Percentiles rank a stretch among this genome's conserved stretches.
phyloP scores from a whole-genome alignment of 2,888 invertebrate genomes.

The Leptura quadrifasciata region DNA sequence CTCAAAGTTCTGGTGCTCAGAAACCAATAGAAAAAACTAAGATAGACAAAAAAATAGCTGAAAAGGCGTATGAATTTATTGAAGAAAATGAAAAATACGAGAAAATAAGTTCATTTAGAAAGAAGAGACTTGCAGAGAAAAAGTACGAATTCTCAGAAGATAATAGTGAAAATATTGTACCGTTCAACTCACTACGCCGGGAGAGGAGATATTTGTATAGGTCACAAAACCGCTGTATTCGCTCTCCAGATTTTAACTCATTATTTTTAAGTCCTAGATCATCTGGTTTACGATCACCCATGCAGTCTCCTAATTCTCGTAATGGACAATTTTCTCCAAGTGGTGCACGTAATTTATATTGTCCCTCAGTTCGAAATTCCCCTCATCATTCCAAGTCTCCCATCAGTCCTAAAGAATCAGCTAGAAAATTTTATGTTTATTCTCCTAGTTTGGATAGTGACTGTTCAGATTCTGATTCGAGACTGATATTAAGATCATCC shows the following conservation, averaged over 20 bases:
- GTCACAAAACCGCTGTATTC: slow-evolving; percentile 66
- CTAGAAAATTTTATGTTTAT: slow-evolving; percentile 72
- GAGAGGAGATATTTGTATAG: slow-evolving; percentile 70
- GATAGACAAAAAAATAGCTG: slow-evolving; percentile 77
- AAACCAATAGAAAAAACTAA: slow-evolving; percentile 66
- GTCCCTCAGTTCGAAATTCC: slow-evolving; percentile 69
- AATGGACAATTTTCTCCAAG: slow-evolving; percentile 71
- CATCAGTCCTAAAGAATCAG: slow-evolving; percentile 69
- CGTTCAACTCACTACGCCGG: slow-evolving; percentile 78
- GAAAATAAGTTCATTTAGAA: slow-evolving; percentile 90
- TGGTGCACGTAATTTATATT: slow-evolving; percentile 67
- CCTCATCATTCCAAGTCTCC: slow-evolving; percentile 72
- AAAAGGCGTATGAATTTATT: slow-evolving; percentile 89
- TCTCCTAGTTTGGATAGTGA: slow-evolving; percentile 73
- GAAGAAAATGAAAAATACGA: slow-evolving; percentile 90
- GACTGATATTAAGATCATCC: slow-evolving; percentile 68
- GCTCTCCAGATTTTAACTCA: slow-evolving; percentile 70
- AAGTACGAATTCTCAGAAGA: slow-evolving; percentile 94
- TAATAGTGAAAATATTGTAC: slow-evolving; percentile 80
- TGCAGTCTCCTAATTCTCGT: slow-evolving; percentile 72
- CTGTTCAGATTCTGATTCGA: slow-evolving; percentile 72
- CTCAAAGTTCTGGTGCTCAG: slow-evolving; percentile 66
- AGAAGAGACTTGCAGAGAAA: slow-evolving; percentile 90
- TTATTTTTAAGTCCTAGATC: slow-evolving; percentile 71
- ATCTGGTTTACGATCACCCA: slow-evolving; percentile 68